A percentile compares a stretch with the other conserved stretches of the same genome.
Conservation (phyloP, 2,888 invertebrate species). For the Dasypolia templi region DNA sequence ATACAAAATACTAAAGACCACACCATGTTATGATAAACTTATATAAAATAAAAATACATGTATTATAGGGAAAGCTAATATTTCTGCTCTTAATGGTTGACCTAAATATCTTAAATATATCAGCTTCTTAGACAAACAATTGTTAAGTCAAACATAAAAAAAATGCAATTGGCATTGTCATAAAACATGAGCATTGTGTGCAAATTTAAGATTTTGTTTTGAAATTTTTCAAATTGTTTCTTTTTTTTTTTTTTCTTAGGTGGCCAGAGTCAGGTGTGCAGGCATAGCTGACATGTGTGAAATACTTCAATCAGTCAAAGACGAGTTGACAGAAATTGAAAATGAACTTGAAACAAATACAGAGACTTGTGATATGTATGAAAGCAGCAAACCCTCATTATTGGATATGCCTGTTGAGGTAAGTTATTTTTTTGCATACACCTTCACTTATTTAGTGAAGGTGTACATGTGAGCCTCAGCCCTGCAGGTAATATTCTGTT, state of each 20-base stretch:
- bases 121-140: neutral
- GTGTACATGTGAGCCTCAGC: neutral
- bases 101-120: neutral
- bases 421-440: conserved; percentile 16
- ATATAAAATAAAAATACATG: neutral
- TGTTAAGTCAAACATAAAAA: neutral
- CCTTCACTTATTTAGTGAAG: neutral
- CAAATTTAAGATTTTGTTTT: neutral
- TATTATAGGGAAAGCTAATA: neutral
- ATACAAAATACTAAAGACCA: neutral
- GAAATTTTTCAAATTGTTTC: neutral
- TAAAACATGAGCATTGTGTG: neutral
- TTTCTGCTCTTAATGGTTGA: neutral
- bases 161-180: neutral
- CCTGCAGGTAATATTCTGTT: neutral
- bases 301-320: conserved; percentile 74
- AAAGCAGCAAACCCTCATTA: conserved; percentile 73
- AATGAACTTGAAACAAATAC: conserved; percentile 66
- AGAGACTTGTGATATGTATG: conserved; percentile 66
- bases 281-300: conserved; percentile 78
- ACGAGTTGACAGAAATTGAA: conserved; percentile 76
- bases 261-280: conserved; percentile 21
- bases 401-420: conserved; percentile 87
- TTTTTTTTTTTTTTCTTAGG: neutral
- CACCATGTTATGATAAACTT: neutral